Evolutionary conservation across 2,797 vertebrate genomes (phyloP), one percentile per base, ranked within the genome.

Genomic region (Eupleurogrammus muticus): DNA sequence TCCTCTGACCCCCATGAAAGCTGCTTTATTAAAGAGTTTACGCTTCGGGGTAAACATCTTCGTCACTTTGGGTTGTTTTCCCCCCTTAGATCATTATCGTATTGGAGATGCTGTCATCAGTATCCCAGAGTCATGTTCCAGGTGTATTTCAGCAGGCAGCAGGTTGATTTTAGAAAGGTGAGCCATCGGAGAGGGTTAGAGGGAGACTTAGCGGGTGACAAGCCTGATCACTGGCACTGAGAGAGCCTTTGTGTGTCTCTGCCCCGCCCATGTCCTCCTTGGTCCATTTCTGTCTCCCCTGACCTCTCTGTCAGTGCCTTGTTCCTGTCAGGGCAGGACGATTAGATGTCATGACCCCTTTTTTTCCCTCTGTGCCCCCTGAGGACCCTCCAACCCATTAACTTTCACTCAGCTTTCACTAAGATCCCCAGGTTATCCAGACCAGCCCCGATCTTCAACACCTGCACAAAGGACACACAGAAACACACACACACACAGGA

Each of bases 291-390:
- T 56, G 69, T 58, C 71, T 67, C 70, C 48, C 47, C 49, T 85
- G 86, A 91, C 88, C 89, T 75, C 65, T 81, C 88, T 90, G 90
- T 92, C 88, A 85, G 80, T 58, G 70, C 66, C 69, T 63, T 63
- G 76, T 85, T 85, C 88, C 86, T 89, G 76, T 80, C 59, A 42
- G 78, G 77, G 71, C 72, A 89, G 66, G 82, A 74, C 62, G 67
- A 93, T 90, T 89, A 93, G 86, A 91, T 90, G 90, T 88, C 87
- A 57, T 34, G 89, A 93, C 92, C 92, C 80, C 77, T 76, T 78
- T 85, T 70, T 77, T 58, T 47, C 66, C 74, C 74, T 57, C 52
- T 5, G 5, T 77, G 73, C 79, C 73, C 84, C 81, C 81, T 71
- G 64, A 85, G 71, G 90, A 88, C 87, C 81, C 75, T 81, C 78